A percentile compares a stretch with the other conserved stretches of the same genome.
These are phyloP conservation scores for Sesamia inferens DNA, from an alignment of 2,888 invertebrate genomes.

Conservation along the genomic window DNA sequence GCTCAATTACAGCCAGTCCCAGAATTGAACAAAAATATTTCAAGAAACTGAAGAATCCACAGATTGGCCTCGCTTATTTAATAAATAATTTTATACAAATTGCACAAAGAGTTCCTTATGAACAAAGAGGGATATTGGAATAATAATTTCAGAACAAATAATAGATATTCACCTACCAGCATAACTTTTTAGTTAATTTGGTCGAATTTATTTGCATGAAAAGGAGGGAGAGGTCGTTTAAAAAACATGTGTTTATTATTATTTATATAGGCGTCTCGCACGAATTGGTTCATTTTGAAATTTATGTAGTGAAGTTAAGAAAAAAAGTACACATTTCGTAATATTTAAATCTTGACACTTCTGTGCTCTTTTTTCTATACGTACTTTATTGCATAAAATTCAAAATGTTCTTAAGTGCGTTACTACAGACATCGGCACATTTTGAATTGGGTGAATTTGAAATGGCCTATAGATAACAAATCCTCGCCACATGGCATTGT, in stretches of 20 bases:
- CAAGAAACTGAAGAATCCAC: neutral
- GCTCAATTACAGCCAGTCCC: neutral
- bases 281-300: neutral
- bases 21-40: neutral
- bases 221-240: neutral
- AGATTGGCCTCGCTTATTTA: constrained; percentile 5
- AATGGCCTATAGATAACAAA: neutral
- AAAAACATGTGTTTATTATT: too few relatives aligned
- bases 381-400: neutral
- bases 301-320: neutral
- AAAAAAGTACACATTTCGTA: neutral
- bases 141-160: neutral
- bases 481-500: too few relatives aligned
- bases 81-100: constrained; percentile 28
- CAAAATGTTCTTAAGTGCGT: neutral
- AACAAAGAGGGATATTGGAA: constrained; percentile 14
- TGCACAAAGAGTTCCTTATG: constrained; percentile 30
- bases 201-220: neutral
- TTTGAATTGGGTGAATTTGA: too few relatives aligned
- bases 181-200: neutral
- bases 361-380: neutral
- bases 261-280: neutral
- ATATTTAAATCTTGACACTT: neutral
- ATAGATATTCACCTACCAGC: neutral
- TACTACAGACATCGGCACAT: too few relatives aligned